These are phyloP conservation scores for Homalodisca vitripennis DNA, from an alignment of 1,140 invertebrate species.

Conservation along the genomic window DNA sequence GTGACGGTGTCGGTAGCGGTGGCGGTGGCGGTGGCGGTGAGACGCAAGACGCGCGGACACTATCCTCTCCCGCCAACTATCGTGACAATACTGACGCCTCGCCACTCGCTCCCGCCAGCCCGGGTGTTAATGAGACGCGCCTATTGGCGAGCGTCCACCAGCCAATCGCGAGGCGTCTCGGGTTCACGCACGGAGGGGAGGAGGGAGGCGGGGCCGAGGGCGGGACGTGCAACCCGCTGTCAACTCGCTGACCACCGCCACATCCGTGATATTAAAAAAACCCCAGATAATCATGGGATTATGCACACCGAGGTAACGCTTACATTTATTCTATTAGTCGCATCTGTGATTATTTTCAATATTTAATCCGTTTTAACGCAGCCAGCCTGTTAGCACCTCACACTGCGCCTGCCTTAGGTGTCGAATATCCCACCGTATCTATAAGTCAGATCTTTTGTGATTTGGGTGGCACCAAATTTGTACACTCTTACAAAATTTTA, in stretches of 20 bases:
- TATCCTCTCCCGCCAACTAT: constrained; percentile 20
- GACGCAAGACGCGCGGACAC: neutral
- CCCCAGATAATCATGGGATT: constrained; percentile 12
- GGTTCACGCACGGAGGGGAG: constrained; percentile 27
- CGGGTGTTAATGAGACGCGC: constrained; percentile 33
- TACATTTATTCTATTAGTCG: constrained; percentile 15
- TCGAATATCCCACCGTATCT: neutral
- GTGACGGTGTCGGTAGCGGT: neutral
- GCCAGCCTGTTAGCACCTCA: neutral
- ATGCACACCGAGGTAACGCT: constrained; percentile 25
- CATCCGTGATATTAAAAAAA: constrained; percentile 17
- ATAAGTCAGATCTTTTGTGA: too few species aligned
- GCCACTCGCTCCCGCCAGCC: neutral
- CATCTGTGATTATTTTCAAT: constrained; percentile 7
- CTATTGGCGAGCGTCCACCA: constrained; percentile 28
- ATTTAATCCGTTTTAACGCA: constrained; percentile 15
- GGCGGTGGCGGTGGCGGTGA: neutral
- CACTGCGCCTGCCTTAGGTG: neutral
- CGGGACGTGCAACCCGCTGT: neutral
- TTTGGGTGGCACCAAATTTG: too few species aligned
- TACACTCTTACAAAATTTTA: too few species aligned
- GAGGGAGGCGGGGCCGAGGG: neutral
- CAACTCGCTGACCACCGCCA: neutral
- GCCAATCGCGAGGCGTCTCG: constrained; percentile 31
- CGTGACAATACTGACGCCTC: constrained; percentile 27